Base-by-base conservation (phyloP, 1,140 invertebrate genomes). In the Listronotus oregonensis region DNA sequence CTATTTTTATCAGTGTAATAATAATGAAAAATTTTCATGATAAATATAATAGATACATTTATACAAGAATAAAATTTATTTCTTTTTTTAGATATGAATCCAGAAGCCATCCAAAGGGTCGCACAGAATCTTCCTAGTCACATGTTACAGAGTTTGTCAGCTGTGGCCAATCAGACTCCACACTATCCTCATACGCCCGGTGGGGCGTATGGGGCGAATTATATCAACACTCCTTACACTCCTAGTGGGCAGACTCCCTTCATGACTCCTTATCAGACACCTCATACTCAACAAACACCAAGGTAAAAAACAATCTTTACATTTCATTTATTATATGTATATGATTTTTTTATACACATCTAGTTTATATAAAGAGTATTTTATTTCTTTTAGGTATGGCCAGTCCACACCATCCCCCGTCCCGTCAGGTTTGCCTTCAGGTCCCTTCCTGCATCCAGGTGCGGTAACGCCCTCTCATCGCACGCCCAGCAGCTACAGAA, bases 181-280 rank as follows among this genome's bases (percentile, higher is more conserved):
- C 86, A 87, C 70, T 85, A 87, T 78, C 85, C 84, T 6, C 87
- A 85, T 64, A 89, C 86, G 0, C 87, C 86, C 27, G 85, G 82
- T 39, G 82, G 81, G 37, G 80, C 80, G 12, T 81, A 81, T 61
- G 76, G 74, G 62, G 81, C 76, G 21, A 80, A 79, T 32, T 85
- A 85, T 74, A 81, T 85, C 14, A 85, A 85, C 71, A 87, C 85
- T 12, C 92, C 93, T 0, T 94, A 95, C 72, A 94, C 93, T 12
- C 93, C 93, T 0, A 93, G 91, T 55, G 92, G 92, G 0, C 92
- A 94, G 76, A 95, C 93, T 0, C 93, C 93, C 0, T 94, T 91
- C 79, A 92, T 95, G 89, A 95, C 93, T 0, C 92, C 93, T 0
- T 94, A 93, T 74, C 87, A 87, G 54, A 89, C 90, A 0, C 90